Evolutionary conservation across 2,113 vertebrate species (phyloP).

Genomic region (Istiophorus platypterus): DNA sequence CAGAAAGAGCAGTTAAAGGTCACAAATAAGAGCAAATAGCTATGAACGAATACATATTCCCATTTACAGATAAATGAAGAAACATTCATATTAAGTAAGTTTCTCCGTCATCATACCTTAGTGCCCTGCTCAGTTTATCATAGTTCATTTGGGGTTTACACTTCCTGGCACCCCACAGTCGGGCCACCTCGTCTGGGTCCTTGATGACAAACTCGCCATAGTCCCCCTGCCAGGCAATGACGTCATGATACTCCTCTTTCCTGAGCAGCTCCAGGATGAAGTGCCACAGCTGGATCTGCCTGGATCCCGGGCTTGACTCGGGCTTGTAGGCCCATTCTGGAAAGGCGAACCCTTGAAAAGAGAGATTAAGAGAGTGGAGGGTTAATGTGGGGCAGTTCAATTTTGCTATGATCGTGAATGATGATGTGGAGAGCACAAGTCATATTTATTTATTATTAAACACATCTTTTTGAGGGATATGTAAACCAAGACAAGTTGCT

Average conservation of each 20-base stretch:
- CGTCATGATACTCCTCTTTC: constrained; percentile 91
- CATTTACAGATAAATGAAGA: constrained; percentile 12
- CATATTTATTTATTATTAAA: neutral
- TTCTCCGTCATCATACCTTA: constrained; percentile 78
- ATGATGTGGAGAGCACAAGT: neutral
- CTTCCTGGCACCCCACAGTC: constrained; percentile 92
- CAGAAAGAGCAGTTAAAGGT: constrained; percentile 4
- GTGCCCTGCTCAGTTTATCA: constrained; percentile 90
- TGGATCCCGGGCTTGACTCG: constrained; percentile 90
- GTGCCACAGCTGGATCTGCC: constrained; percentile 96
- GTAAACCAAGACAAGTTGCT: neutral
- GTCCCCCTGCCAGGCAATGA: constrained; percentile 96
- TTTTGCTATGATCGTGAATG: neutral
- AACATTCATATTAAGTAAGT: neutral
- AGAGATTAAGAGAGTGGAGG: constrained; percentile 18
- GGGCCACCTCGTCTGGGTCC: constrained; percentile 90
- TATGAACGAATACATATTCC: neutral
- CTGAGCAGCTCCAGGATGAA: constrained; percentile 92
- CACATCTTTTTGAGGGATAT: neutral
- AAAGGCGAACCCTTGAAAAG: constrained; percentile 88
- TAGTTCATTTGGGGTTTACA: constrained; percentile 97
- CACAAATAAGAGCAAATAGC: neutral
- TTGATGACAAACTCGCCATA: constrained; percentile 95
- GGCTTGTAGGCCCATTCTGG: constrained; percentile 95
- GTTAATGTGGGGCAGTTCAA: constrained; percentile 23